Base-by-base conservation (phyloP, 2,888 invertebrate genomes). In the Pheosia gnoma region DNA sequence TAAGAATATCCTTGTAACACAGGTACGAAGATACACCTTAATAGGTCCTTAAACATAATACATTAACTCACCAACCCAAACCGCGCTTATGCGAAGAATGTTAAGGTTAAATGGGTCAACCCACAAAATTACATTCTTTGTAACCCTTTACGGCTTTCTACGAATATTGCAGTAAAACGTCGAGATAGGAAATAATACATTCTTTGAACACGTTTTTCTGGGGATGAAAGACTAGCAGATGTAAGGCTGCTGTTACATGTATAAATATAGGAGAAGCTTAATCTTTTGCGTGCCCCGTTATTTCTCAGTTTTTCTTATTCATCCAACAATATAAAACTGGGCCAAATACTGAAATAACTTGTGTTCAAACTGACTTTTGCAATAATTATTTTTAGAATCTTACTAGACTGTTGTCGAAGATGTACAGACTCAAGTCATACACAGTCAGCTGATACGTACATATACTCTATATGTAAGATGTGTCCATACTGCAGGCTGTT, bases 71-170 rank as follows among this genome's bases (percentile, higher is more conserved):
- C 11, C n/a, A 47, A n/a, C 47, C 3, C 47, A 47, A n/a, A 2
- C n/a, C 47, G 11, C 47, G 10, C 45, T 47, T 5, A 11, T 5
- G 9, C 47, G 11, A 47, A 47, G 8, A 51, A 51, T 51, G 25
- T 0, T 51, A 51, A 9, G 51, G 6, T 51, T 51, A 9, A 51
- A 6, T 4, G 25, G 47, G 47, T 47, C 25, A 25, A 51, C 51
- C 25, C 13, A 25, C 7, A 51, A 51, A 49, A 51, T 25, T 6
- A 51, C 13, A 51, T 51, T 51, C 51, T 51, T 51, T 25, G 51
- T 51, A 51, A 51, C 51, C 51, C 25, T 51, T 51, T 51, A 51
- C 51, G 13, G 51, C 10, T 51, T 25, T 25, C 25, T 51, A n/a
- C 25, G 9, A 51, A 6, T 25, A 51, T 8, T 25, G 25, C 13